Percentiles rank a stretch among this genome's conserved stretches.
phyloP scores from a whole-genome alignment of 2,797 vertebrate genomes.

The Parambassis ranga region DNA sequence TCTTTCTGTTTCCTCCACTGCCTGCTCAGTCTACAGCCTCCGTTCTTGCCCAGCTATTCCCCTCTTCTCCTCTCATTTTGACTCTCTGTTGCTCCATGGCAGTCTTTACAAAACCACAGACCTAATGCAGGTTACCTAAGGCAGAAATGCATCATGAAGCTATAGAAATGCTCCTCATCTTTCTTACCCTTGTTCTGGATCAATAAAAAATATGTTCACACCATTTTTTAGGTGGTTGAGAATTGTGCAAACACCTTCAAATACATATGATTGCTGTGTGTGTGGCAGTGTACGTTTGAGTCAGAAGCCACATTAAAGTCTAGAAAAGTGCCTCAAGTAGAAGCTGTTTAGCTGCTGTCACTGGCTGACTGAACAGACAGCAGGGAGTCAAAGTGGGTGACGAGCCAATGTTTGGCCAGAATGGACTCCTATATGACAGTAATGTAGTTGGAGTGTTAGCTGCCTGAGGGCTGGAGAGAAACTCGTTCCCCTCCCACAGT shows the following conservation, averaged over 20 bases:
- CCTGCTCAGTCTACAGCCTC: constrained; percentile 16
- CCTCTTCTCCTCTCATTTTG: constrained; percentile 32
- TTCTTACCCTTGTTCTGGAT: constrained; percentile 35
- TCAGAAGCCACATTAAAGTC: constrained; percentile 60
- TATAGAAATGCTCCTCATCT: constrained; percentile 34
- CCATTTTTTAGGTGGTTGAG: constrained; percentile 19
- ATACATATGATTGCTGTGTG: constrained; percentile 2
- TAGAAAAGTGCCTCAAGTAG: constrained; percentile 65
- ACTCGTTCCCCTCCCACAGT: constrained; percentile 74
- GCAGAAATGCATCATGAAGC: constrained; percentile 45
- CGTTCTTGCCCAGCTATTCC: constrained; percentile 32
- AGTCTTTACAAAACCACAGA: background rate
- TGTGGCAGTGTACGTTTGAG: constrained; percentile 29
- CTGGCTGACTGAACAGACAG: constrained; percentile 72
- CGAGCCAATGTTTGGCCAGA: constrained; percentile 71
- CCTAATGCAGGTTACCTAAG: constrained; percentile 10
- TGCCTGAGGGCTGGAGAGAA: constrained; percentile 72
- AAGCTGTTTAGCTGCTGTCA: constrained; percentile 68
- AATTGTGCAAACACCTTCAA: constrained; percentile 16
- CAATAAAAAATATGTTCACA: constrained; percentile 30
- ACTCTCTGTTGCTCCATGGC: constrained; percentile 41
- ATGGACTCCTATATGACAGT: constrained; percentile 75
- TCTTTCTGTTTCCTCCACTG: constrained; percentile 34
- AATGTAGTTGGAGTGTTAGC: constrained; percentile 75
- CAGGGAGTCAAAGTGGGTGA: constrained; percentile 70